Evolutionary conservation across 23 tunicate species (phyloP).

Genomic region (Styela clava): DNA sequence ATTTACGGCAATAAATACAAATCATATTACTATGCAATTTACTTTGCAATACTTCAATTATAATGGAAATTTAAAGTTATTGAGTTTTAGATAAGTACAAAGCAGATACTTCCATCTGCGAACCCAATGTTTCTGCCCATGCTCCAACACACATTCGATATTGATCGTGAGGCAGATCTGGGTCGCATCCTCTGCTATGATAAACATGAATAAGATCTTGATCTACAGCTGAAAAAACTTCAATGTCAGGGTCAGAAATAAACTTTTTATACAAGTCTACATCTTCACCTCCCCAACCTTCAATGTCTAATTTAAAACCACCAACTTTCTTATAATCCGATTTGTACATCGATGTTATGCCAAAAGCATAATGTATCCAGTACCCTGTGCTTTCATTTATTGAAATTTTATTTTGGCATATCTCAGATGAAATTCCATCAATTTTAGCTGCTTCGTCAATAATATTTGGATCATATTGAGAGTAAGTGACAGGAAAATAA

Average conservation of each 20-base stretch:
- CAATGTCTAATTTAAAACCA: conserved; percentile 4
- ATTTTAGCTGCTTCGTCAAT: not conserved
- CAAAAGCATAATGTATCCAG: conserved; percentile 34
- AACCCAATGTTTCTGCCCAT: conserved; percentile 28
- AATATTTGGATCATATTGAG: conserved; percentile 10
- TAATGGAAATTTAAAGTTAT: too few species aligned
- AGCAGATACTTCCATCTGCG: not conserved
- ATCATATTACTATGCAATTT: too few species aligned
- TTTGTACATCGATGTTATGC: conserved; percentile 32
- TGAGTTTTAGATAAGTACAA: not conserved
- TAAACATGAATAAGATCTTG: conserved; percentile 25
- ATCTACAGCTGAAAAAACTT: conserved; percentile 21
- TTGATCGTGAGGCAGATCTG: conserved; percentile 8
- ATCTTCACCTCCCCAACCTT: conserved; percentile 36
- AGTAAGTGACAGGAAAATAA: conserved; percentile 17
- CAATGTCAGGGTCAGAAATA: conserved; percentile 1
- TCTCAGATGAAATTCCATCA: not conserved
- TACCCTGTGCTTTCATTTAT: conserved; percentile 5
- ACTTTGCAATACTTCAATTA: too few species aligned
- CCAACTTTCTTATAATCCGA: conserved; percentile 18
- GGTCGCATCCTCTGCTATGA: conserved; percentile 17
- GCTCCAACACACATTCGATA: conserved; percentile 26
- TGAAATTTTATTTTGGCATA: not conserved
- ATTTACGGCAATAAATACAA: too few species aligned
- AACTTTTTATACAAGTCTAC: conserved; percentile 25